These are phyloP conservation scores for Dipodomys stephensi DNA, from an alignment of 2,113 vertebrate species.

Conservation along the genomic window DNA sequence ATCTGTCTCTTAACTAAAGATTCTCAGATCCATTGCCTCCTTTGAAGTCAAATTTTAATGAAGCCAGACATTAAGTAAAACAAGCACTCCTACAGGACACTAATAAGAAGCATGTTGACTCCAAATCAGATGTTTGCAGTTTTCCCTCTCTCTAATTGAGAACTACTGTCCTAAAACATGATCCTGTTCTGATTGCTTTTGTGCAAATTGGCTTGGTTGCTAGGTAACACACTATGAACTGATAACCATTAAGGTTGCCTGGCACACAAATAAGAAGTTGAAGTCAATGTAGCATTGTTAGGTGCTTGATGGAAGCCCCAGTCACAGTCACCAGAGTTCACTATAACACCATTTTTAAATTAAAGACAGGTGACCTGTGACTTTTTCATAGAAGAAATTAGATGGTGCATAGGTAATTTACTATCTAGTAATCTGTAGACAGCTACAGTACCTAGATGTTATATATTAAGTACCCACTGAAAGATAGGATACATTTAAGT, in stretches of 20 bases:
- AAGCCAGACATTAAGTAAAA: not conserved
- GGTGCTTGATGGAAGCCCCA: not conserved
- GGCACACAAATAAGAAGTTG: not conserved
- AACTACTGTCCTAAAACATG: constrained; percentile 49
- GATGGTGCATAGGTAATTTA: not conserved
- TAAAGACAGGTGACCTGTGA: not conserved
- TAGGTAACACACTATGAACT: constrained; percentile 32
- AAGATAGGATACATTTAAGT: not conserved
- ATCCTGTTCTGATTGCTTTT: constrained; percentile 37
- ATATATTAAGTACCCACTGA: not conserved
- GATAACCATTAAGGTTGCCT: constrained; percentile 9
- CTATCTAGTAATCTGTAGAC: not conserved
- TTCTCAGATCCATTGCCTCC: not conserved
- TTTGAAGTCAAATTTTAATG: not conserved
- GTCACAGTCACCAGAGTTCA: not conserved
- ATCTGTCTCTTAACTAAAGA: not conserved
- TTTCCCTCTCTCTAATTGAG: constrained; percentile 48
- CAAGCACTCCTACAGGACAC: not conserved
- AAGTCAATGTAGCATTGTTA: not conserved
- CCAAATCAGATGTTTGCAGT: not conserved
- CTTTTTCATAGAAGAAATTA: not conserved
- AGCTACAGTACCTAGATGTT: not conserved
- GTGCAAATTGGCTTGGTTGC: constrained; percentile 51
- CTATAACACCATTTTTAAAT: not conserved
- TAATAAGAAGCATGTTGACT: not conserved